Conservation (phyloP, 2,888 invertebrate genomes). For the Folsomia candida region DNA sequence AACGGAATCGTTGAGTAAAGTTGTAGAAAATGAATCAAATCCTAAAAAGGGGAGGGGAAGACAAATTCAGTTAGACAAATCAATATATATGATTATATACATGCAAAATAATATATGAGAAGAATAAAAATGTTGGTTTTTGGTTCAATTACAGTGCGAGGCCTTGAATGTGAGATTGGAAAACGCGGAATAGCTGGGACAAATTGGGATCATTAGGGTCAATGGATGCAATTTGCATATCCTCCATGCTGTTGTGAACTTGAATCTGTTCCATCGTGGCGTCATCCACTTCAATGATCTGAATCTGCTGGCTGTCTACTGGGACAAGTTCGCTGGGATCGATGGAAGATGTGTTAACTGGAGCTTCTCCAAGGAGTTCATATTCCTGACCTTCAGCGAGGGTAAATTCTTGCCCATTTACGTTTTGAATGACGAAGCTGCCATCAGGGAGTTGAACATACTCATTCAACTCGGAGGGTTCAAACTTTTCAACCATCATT, state of each 20-base stretch:
- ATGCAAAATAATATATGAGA: too few species aligned
- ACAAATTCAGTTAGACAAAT: too few species aligned
- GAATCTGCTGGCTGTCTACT: conserved; percentile 14
- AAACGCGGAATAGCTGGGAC: conserved; percentile 43
- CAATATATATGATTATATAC: too few species aligned
- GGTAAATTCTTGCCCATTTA: conserved; percentile 28
- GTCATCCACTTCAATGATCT: conserved; percentile 49
- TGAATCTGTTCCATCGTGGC: conserved; percentile 34
- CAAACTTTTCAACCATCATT: conserved; percentile 8
- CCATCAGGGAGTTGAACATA: neutral
- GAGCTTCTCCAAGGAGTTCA: conserved; percentile 47
- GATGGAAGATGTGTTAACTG: conserved; percentile 7
- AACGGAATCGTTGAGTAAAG: too few species aligned
- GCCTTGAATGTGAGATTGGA: conserved; percentile 7
- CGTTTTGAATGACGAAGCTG: conserved; percentile 6
- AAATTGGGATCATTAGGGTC: conserved; percentile 48
- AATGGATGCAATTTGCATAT: conserved; percentile 30
- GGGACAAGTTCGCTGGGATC: neutral
- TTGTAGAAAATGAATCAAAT: too few species aligned
- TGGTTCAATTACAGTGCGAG: neutral
- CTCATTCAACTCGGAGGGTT: conserved; percentile 1
- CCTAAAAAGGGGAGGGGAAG: too few species aligned
- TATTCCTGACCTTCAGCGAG: conserved; percentile 49
- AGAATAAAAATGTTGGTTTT: neutral
- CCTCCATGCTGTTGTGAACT: conserved; percentile 4